These are phyloP conservation scores for Triops cancriformis DNA, from an alignment of 1,140 invertebrate genomes.

Conservation along the genomic window DNA sequence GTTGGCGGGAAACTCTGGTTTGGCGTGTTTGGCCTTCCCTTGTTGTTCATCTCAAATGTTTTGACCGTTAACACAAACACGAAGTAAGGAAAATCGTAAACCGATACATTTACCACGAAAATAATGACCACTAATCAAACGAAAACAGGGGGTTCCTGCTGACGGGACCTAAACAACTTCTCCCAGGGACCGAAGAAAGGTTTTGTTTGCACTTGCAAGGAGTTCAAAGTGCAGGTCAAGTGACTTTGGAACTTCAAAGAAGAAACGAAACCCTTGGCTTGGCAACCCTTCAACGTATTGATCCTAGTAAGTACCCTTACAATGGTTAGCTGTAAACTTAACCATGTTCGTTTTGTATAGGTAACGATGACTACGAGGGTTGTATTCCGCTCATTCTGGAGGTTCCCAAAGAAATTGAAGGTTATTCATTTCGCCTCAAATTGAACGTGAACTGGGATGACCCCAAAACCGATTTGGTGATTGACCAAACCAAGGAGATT, in stretches of 20 bases:
- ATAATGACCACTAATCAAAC: too few relatives aligned
- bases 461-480: slow-evolving; percentile 43
- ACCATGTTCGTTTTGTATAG: neutral
- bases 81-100: too few relatives aligned
- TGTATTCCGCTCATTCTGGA: neutral
- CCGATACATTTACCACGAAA: too few relatives aligned
- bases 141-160: slow-evolving; percentile 40
- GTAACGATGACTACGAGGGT: neutral
- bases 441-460: slow-evolving; percentile 29
- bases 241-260: slow-evolving; percentile 36
- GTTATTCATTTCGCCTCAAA: neutral
- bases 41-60: too few relatives aligned
- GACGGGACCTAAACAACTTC: slow-evolving; percentile 40
- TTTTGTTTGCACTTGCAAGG: slow-evolving; percentile 44
- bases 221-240: slow-evolving; percentile 39
- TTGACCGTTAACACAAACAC: too few relatives aligned
- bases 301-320: neutral
- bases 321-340: neutral
- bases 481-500: slow-evolving; percentile 42
- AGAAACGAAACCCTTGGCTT: neutral
- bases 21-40: too few relatives aligned
- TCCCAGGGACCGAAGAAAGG: slow-evolving; percentile 40
- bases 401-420: neutral
- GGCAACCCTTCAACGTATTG: neutral
- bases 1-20: too few relatives aligned